Percentiles rank a stretch among this genome's conserved stretches.
Evolutionary conservation across 2,113 vertebrate species (phyloP).

Genomic region (Nettapus auritus): DNA sequence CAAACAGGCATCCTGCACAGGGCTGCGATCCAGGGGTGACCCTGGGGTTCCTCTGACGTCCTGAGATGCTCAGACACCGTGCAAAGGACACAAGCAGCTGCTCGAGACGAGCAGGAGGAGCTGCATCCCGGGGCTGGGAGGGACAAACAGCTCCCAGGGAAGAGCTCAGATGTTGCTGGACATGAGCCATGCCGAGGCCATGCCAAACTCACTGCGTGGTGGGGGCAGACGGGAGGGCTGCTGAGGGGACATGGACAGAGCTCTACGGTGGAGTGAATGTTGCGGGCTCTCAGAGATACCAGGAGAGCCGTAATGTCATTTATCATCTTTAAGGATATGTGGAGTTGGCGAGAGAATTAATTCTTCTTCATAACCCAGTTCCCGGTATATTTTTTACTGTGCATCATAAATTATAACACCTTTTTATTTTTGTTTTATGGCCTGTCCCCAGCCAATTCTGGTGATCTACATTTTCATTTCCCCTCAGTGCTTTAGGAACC

Average conservation of each 20-base stretch:
- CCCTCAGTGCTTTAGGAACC: constrained; percentile 24
- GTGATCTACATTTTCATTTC: constrained; percentile 60
- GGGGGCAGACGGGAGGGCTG: not conserved
- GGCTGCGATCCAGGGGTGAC: accelerated
- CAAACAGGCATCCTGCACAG: accelerated
- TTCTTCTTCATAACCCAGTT: constrained; percentile 41
- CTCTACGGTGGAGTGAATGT: not conserved
- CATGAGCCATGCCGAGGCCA: not conserved
- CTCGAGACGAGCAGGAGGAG: not conserved
- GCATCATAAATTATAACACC: constrained; percentile 73
- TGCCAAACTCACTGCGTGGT: accelerated
- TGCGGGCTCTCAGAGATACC: not conserved
- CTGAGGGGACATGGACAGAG: not conserved
- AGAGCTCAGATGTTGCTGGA: not conserved
- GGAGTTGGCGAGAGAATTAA: constrained; percentile 41
- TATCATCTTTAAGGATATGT: constrained; percentile 27
- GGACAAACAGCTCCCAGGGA: not conserved
- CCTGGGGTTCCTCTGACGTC: not conserved
- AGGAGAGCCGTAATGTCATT: constrained; percentile 14
- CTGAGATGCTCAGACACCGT: not conserved
- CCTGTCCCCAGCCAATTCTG: constrained; percentile 65
- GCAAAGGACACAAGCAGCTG: not conserved
- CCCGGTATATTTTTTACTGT: constrained; percentile 62
- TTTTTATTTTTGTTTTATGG: constrained; percentile 74
- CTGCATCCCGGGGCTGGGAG: not conserved